Evolutionary conservation across 2,888 invertebrate genomes (phyloP).

Genomic region (Mycalesis mineus): DNA sequence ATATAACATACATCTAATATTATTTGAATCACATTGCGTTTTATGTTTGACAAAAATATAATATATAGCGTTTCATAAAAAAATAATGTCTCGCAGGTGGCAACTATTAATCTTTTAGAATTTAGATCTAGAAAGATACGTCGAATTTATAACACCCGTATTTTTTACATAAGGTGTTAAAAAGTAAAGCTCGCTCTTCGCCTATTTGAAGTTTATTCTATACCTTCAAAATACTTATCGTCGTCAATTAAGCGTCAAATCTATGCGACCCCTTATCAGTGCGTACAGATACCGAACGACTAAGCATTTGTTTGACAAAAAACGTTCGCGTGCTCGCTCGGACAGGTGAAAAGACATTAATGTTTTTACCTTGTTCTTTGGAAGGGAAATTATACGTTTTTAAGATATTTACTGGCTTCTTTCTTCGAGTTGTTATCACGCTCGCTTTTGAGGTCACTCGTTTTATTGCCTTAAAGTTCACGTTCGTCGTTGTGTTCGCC

Average conservation of each 20-base stretch:
- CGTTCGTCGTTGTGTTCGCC: background rate
- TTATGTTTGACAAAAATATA: too few relatives aligned
- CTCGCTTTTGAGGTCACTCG: constrained; percentile 3
- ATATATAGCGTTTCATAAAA: too few relatives aligned
- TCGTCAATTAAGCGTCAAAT: constrained; percentile 28
- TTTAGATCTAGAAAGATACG: background rate
- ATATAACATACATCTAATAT: too few relatives aligned
- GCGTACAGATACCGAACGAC: constrained; percentile 23
- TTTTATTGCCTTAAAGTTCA: background rate
- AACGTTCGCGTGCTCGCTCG: constrained; percentile 25
- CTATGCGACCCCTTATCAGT: constrained; percentile 30
- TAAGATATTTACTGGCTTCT: constrained; percentile 11
- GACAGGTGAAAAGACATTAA: constrained; percentile 20
- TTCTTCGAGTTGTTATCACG: constrained; percentile 5
- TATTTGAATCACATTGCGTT: too few relatives aligned
- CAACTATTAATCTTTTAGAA: too few relatives aligned
- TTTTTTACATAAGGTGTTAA: background rate
- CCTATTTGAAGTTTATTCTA: background rate
- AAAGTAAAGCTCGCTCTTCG: background rate
- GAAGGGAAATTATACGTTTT: constrained; percentile 10
- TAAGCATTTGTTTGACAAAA: constrained; percentile 29
- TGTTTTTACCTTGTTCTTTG: constrained; percentile 19
- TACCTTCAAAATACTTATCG: constrained; percentile 19
- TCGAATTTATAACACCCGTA: background rate
- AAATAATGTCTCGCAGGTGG: too few relatives aligned